A percentile compares a stretch with the other conserved stretches of the same genome.
Evolutionary conservation across 2,797 vertebrate species (phyloP).

Genomic region (Hydrophis major): DNA sequence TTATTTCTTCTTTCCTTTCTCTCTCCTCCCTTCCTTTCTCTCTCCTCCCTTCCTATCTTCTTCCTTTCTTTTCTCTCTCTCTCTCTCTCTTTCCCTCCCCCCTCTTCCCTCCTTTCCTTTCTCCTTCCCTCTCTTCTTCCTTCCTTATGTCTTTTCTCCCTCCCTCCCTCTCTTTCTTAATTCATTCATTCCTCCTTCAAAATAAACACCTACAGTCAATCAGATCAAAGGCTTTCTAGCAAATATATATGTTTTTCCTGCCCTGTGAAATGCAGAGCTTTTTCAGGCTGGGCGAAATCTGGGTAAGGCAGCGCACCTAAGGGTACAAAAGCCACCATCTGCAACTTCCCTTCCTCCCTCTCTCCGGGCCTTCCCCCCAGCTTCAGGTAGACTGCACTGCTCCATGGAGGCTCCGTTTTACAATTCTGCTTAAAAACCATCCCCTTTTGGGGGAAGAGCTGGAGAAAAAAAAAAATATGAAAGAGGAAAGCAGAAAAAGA

Average conservation of each 20-base stretch:
- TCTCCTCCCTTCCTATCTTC: not conserved
- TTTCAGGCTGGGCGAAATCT: not conserved
- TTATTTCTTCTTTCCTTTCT: not conserved
- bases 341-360: not conserved
- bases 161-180: not conserved
- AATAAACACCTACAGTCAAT: not conserved
- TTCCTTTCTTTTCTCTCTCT: not conserved
- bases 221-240: not conserved
- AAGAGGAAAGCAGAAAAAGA: not conserved
- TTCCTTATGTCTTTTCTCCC: too few species aligned
- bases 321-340: too few species aligned
- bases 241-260: not conserved
- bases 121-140: not conserved
- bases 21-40: too few species aligned
- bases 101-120: too few species aligned
- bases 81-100: not conserved
- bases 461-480: not conserved
- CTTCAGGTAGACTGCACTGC: not conserved
- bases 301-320: not conserved
- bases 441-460: not conserved
- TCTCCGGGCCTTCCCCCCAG: not conserved
- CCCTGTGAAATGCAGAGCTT: not conserved
- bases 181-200: too few species aligned
- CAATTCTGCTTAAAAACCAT: not conserved
- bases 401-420: too few species aligned